A percentile compares a stretch with the other conserved stretches of the same genome.
phyloP scores from a whole-genome alignment of 2,888 invertebrate genomes.

The Metellina segmentata region DNA sequence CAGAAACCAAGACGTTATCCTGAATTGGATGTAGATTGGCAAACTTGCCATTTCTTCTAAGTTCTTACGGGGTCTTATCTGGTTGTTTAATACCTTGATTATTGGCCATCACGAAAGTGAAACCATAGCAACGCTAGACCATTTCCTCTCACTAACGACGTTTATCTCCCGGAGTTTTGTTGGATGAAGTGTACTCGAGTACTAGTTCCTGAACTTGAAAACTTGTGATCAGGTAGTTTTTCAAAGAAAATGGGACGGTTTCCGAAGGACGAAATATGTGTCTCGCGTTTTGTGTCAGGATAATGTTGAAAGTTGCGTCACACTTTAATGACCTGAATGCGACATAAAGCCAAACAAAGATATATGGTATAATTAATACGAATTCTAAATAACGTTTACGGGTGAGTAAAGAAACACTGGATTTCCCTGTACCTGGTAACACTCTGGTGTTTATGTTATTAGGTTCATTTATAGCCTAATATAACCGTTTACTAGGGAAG shows the following conservation, averaged over 20 bases:
- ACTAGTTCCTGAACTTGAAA: background rate
- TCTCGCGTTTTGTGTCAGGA: too few species aligned
- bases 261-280: background rate
- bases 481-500: too few species aligned
- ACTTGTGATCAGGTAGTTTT: background rate
- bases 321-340: too few species aligned
- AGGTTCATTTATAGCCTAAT: too few species aligned
- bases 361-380: too few species aligned
- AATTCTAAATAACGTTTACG: too few species aligned
- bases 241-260: background rate
- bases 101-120: constrained; percentile 15
- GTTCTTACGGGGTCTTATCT: background rate
- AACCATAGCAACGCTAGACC: constrained; percentile 17
- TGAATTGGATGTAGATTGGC: background rate
- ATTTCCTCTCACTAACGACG: constrained; percentile 1
- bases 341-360: too few species aligned
- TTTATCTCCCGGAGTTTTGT: background rate
- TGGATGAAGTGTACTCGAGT: background rate
- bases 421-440: too few species aligned
- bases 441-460: too few species aligned
- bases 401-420: too few species aligned
- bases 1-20: too few species aligned
- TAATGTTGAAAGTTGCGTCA: too few species aligned
- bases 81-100: constrained; percentile 7
- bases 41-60: background rate